phyloP scores from a whole-genome alignment of 2,797 vertebrate species.

The Phrynocephalus vlangalii region DNA sequence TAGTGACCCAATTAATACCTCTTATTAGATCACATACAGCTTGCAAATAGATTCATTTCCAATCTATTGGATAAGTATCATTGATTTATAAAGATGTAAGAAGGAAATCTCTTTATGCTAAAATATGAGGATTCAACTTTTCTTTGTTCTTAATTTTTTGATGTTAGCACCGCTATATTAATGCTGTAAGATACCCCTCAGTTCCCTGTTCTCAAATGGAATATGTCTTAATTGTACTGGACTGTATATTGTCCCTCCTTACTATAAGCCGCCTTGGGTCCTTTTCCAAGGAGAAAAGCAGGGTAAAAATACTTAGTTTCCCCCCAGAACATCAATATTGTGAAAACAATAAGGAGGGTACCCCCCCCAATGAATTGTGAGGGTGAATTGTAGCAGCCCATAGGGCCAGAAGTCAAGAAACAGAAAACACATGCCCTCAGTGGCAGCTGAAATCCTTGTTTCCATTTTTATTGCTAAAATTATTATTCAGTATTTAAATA shows the following conservation, averaged over 20 bases:
- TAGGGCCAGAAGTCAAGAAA: not conserved
- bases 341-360: too few relatives aligned
- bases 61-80: not conserved
- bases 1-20: not conserved
- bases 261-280: too few relatives aligned
- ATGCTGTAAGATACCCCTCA: too few relatives aligned
- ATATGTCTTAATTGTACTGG: too few relatives aligned
- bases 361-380: too few relatives aligned
- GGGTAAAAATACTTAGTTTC: too few relatives aligned
- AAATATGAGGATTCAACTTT: not conserved
- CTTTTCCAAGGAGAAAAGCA: too few relatives aligned
- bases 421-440: not conserved
- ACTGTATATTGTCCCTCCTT: too few relatives aligned
- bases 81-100: fast-evolving
- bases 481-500: not conserved
- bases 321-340: too few relatives aligned
- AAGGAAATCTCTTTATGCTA: not conserved
- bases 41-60: not conserved
- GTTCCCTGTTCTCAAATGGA: too few relatives aligned
- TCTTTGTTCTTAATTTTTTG: too few relatives aligned
- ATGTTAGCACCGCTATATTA: not conserved
- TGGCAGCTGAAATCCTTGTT: not conserved
- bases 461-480: not conserved
- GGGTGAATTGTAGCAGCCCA: too few relatives aligned
- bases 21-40: not conserved